Evolutionary conservation across 2,888 invertebrate species (phyloP), one percentile per base, ranked within the genome.

Genomic region (Colostygia pectinataria): DNA sequence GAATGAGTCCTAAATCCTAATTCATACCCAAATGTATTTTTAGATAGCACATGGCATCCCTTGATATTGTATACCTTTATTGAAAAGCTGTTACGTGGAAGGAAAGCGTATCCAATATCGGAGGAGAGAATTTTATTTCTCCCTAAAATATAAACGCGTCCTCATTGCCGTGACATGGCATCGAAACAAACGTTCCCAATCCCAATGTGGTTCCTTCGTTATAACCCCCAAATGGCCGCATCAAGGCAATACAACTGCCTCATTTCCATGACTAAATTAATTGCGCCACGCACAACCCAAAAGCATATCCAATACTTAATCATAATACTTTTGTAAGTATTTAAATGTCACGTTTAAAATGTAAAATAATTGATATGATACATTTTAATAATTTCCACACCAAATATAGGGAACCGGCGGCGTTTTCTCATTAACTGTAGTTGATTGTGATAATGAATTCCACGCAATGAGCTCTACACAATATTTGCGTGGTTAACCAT

Each of bases 161-260:
- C 62, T 61, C 53, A 44, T 58, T 59, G 41, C 57, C 53, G 36
- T 53, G 57, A 45, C 55, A 50, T 44, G 46, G 48, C 57, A 56
- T 60, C 59, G 57, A 59, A 55, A 59, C 47, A 51, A 65, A 66
- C 65, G 59, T 67, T 63, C 68, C 71, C 71, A 63, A 55, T 71
- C 65, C 71, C 71, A 63, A 55, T 71, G 65, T 58, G 66, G 65
- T 75, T 73, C 69, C 68, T 75, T 80, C 69, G 68, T 75, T 80
- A 71, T 75, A 73, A 79, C 67, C 74, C 70, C 66, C 69, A 65
- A 77, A 79, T 71, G 65, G 65, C 69, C 70, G 67, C 62, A 66
- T 69, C 69, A 65, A 60, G 58, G 47, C 52, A 71, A 80, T 77
- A 77, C 74, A 76, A 75, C 61, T 59, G 58, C 62, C 64, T 59